Conservation (phyloP, 2,113 vertebrate genomes). For the Nesogale talazaci region DNA sequence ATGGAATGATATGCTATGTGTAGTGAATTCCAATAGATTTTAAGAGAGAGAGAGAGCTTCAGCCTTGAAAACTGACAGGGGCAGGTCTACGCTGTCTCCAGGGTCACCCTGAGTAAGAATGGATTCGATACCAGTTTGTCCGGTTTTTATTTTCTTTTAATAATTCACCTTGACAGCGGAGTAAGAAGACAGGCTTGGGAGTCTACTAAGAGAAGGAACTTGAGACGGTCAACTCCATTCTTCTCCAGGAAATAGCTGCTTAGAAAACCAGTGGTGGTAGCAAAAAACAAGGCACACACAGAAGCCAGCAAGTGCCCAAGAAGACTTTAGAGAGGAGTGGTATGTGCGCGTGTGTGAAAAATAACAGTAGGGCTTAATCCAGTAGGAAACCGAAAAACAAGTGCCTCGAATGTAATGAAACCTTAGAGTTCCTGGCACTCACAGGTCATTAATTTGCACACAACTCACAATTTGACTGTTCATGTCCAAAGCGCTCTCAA, state of each 20-base stretch:
- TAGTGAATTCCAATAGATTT: too few species aligned
- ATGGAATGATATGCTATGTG: too few species aligned
- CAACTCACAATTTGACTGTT: neutral
- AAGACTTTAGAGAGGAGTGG: neutral
- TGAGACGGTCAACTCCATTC: slow-evolving; percentile 7
- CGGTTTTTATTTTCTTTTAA: too few species aligned
- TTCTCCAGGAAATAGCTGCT: slow-evolving; percentile 36
- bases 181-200: neutral
- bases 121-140: too few species aligned
- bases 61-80: too few species aligned
- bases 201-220: neutral
- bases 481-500: neutral
- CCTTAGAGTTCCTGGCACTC: neutral
- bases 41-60: too few species aligned
- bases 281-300: too few species aligned
- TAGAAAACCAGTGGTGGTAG: slow-evolving; percentile 49
- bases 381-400: slow-evolving; percentile 45
- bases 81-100: too few species aligned
- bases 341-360: neutral
- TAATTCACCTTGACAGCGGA: too few species aligned
- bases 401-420: slow-evolving; percentile 46
- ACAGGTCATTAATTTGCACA: neutral
- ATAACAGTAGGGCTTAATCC: slow-evolving; percentile 43
- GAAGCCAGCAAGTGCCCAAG: slow-evolving; percentile 24
- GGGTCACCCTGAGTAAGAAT: too few species aligned